A percentile compares a stretch with the other conserved stretches of the same genome.
These are phyloP conservation scores for Chiroxiphia lanceolata DNA, from an alignment of 2,797 vertebrate species.

Conservation along the genomic window DNA sequence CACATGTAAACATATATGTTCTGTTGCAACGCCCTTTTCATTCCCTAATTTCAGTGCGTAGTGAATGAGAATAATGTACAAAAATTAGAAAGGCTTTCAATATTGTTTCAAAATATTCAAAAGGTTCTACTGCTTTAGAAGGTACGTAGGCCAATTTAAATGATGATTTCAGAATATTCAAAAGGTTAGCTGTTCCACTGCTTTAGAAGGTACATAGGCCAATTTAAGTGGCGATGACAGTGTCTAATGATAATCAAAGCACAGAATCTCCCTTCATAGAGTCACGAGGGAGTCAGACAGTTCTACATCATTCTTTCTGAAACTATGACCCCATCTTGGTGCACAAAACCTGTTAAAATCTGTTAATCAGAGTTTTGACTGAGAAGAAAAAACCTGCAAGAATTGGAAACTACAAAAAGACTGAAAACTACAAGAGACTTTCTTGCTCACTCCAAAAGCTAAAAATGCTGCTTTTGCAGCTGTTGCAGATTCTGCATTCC, in stretches of 20 bases:
- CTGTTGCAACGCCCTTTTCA: background rate
- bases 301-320: background rate
- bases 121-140: background rate
- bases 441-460: background rate
- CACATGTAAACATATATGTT: rapidly evolving
- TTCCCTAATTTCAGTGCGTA: background rate
- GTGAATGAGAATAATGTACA: background rate
- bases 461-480: background rate
- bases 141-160: background rate
- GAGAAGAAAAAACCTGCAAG: background rate
- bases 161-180: background rate
- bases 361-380: background rate
- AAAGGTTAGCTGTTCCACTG: background rate
- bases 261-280: background rate
- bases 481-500: background rate
- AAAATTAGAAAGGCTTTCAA: background rate
- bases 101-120: background rate
- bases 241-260: background rate
- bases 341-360: background rate
- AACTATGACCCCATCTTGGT: background rate
- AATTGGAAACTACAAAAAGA: background rate
- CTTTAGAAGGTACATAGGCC: background rate
- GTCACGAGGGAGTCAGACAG: background rate
- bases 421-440: background rate
- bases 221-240: background rate